phyloP scores from a whole-genome alignment of 2,797 vertebrate genomes.

The Myotis vivesi region DNA sequence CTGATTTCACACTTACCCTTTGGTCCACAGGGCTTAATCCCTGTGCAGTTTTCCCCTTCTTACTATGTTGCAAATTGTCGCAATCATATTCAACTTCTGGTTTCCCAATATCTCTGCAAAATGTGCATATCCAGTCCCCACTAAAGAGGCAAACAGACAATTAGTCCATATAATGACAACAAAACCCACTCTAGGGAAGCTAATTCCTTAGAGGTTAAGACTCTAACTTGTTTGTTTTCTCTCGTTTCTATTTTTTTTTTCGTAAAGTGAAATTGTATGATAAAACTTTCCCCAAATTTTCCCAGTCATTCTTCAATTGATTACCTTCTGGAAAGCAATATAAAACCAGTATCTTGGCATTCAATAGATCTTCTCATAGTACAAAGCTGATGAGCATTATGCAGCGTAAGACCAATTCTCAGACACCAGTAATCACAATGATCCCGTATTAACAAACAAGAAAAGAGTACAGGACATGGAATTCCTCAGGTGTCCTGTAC shows the following conservation, averaged over 20 bases:
- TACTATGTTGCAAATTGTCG: conserved; percentile 90
- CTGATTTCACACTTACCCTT: conserved; percentile 86
- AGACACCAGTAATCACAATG: neutral
- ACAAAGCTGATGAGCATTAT: neutral
- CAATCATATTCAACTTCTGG: conserved; percentile 98
- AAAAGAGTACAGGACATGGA: neutral
- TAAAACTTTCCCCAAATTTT: neutral
- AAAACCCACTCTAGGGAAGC: neutral
- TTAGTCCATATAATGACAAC: conserved; percentile 61
- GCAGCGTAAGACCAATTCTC: neutral
- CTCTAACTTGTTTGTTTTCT: neutral
- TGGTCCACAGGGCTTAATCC: conserved; percentile 93
- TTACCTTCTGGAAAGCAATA: conserved; percentile 1
- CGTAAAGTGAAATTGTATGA: neutral
- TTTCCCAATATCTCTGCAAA: conserved; percentile 93
- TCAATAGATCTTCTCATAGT: neutral
- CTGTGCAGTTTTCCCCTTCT: conserved; percentile 89
- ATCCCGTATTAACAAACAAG: neutral
- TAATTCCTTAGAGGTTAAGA: neutral
- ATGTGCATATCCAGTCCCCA: conserved; percentile 98
- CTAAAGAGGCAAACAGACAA: conserved; percentile 81
- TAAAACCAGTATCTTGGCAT: neutral
- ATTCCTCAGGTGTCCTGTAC: neutral
- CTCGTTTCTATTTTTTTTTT: neutral
- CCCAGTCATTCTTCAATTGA: neutral